Evolutionary conservation across 2,797 vertebrate genomes (phyloP).

Genomic region (Ptychadena robeensis): DNA sequence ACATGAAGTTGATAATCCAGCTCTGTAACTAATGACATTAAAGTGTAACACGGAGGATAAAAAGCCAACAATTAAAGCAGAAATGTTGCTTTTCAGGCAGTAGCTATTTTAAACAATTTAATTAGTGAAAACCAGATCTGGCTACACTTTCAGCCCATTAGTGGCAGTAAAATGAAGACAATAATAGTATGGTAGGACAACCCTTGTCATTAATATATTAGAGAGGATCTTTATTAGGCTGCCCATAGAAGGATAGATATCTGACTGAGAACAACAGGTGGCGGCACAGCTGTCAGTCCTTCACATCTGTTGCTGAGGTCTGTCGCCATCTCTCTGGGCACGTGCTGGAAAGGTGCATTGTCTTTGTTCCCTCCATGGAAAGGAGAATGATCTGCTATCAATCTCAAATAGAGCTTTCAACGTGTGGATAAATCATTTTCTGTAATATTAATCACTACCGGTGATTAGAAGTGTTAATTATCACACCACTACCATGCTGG

Average conservation of each 20-base stretch:
- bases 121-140: conserved; percentile 48
- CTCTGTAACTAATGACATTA: conserved; percentile 50
- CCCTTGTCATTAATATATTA: conserved; percentile 46
- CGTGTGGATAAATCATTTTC: not conserved
- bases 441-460: not conserved
- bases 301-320: not conserved
- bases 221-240: not conserved
- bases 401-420: not conserved
- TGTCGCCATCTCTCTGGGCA: not conserved
- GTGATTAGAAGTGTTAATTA: too few relatives aligned
- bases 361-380: too few relatives aligned
- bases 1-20: not conserved
- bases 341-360: too few relatives aligned
- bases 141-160: conserved; percentile 55
- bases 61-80: conserved; percentile 37
- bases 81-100: conserved; percentile 15
- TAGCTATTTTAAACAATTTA: conserved; percentile 38
- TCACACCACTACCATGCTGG: too few relatives aligned
- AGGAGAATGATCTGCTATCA: too few relatives aligned
- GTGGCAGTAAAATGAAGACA: conserved; percentile 49
- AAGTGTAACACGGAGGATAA: conserved; percentile 8
- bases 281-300: not conserved
- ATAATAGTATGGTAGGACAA: conserved; percentile 43
- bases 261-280: not conserved
- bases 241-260: not conserved